A percentile compares a stretch with the other conserved stretches of the same genome.
These are phyloP conservation scores for Upupa epops DNA, from an alignment of 2,113 vertebrate species.

Conservation along the genomic window DNA sequence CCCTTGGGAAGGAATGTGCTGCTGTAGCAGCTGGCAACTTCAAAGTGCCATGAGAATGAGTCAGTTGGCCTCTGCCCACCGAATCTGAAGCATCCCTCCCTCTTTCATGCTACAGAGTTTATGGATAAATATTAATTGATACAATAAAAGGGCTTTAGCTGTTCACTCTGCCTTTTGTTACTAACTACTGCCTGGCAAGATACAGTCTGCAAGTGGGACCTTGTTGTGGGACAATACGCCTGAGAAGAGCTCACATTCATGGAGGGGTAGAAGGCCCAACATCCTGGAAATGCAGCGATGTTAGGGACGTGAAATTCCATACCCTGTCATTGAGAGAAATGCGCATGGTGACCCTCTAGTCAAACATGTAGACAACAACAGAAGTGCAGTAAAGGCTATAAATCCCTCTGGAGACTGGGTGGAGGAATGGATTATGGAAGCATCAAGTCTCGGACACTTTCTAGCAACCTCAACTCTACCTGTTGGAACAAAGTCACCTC, in stretches of 20 bases:
- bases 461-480: background rate
- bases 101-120: background rate
- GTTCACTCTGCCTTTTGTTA: background rate
- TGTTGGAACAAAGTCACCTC: background rate
- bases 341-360: background rate
- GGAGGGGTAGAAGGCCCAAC: rapidly evolving
- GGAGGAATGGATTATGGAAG: background rate
- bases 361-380: rapidly evolving
- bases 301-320: background rate
- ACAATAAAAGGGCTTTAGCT: background rate
- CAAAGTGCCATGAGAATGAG: background rate
- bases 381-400: background rate
- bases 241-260: background rate
- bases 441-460: background rate
- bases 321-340: background rate
- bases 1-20: background rate
- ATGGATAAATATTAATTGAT: background rate
- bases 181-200: no score
- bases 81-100: background rate
- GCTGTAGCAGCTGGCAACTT: background rate
- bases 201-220: background rate
- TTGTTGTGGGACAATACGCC: rapidly evolving
- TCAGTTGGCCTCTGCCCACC: background rate
- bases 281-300: background rate
- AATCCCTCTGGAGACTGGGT: background rate